These are phyloP conservation scores for Acleris emargana DNA, from an alignment of 2,888 invertebrate species.

Conservation along the genomic window DNA sequence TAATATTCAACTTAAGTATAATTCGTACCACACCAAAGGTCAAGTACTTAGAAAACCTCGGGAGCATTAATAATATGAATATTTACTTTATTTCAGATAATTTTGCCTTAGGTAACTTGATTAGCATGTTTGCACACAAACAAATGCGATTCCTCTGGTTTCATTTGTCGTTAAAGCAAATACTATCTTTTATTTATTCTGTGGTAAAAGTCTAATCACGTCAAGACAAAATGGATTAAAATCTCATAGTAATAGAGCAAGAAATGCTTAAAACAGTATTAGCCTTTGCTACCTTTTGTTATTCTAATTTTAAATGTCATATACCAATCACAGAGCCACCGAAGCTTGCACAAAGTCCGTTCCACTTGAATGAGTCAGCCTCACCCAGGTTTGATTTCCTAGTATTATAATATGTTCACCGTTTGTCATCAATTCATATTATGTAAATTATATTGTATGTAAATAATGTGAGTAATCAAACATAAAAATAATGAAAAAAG, in stretches of 20 bases:
- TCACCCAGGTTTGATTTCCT: conserved; percentile 53
- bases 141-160: too few species aligned
- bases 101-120: not conserved
- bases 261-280: too few species aligned
- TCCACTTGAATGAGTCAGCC: conserved; percentile 59
- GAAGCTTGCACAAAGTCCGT: conserved; percentile 52
- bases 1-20: not conserved
- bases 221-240: too few species aligned
- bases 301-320: conserved; percentile 8
- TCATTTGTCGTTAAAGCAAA: too few species aligned
- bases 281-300: too few species aligned
- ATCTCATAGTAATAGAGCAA: too few species aligned
- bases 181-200: too few species aligned
- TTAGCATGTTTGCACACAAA: not conserved
- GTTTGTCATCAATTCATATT: conserved; percentile 30
- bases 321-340: conserved; percentile 30
- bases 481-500: not conserved
- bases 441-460: conserved; percentile 20
- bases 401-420: conserved; percentile 40
- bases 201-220: too few species aligned
- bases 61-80: conserved; percentile 11
- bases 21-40: not conserved
- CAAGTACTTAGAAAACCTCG: conserved; percentile 9
- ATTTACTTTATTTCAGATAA: conserved; percentile 4
- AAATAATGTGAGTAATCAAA: conserved; percentile 26